phyloP scores from a whole-genome alignment of 1,140 invertebrate genomes.

The Muscidifurax raptorellus region DNA sequence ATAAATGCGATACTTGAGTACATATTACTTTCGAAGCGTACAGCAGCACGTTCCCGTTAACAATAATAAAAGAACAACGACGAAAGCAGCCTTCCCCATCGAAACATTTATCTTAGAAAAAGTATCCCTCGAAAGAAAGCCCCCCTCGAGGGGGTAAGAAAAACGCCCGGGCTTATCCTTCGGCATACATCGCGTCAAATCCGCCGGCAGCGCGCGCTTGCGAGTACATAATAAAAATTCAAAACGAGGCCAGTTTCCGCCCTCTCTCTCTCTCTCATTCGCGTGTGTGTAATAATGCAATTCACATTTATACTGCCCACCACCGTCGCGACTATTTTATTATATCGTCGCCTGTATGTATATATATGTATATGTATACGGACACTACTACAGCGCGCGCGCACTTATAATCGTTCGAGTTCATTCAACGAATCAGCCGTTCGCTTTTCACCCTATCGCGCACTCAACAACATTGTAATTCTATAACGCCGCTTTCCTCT shows the following conservation, averaged over 20 bases:
- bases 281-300: neutral
- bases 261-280: neutral
- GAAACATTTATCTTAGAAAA: too few relatives aligned
- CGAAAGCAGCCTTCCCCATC: too few relatives aligned
- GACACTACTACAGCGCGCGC: too few relatives aligned
- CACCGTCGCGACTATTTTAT: neutral
- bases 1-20: neutral
- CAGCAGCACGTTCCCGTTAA: neutral
- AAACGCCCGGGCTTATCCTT: neutral
- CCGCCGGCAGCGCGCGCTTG: neutral
- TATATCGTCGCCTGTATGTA: too few relatives aligned
- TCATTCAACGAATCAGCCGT: slow-evolving; percentile 25
- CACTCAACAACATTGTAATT: neutral
- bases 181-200: neutral
- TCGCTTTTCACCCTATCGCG: neutral
- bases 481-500: neutral
- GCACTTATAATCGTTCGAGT: neutral
- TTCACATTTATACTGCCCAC: slow-evolving; percentile 23
- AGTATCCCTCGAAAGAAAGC: neutral
- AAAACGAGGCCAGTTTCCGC: slow-evolving; percentile 29
- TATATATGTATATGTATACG: too few relatives aligned
- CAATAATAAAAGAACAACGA: neutral
- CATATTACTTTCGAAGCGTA: neutral
- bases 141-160: neutral
- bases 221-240: neutral